Evolutionary conservation across 2,888 invertebrate genomes (phyloP), one percentile per base, ranked within the genome.

Genomic region (Morpho deidamia): DNA sequence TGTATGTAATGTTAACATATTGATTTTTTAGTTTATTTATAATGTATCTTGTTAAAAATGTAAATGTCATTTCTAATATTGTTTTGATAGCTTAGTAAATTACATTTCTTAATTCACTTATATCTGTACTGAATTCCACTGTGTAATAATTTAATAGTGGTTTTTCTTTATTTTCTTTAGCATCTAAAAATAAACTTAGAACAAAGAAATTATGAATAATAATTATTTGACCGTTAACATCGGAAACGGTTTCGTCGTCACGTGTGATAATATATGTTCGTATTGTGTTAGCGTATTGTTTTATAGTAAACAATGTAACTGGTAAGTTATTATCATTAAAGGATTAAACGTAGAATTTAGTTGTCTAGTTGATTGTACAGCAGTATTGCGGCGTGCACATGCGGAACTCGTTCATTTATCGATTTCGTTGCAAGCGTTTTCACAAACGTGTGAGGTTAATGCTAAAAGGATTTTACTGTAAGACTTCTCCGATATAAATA

Each of bases 401-500:
- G 35, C 45, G 41, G 9, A 11, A 38, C 34, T 39, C 39, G 44
- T 49, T 41, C 23, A 23, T 23, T 23, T 49, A 41, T 41, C 41
- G 48, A 49, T 49, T 41, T 49, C 41, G 33, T 35, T 43, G 37
- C 11, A 10, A 51, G 34, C 47, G 35, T 42, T 32, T 11, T 35
- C 44, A 44, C 48, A 41, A 14, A 7, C 48, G 51, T 46, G 40
- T 55, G 52, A 43, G 44, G 35, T 52, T 59, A 52, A 45, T 34
- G 44, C 56, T 77, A 81, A 81, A 70, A 70, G 80, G 81, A 82
- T 83, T 80, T 70, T 57, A 60, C 71, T 75, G 71, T 68, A 66
- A 62, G 81, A 80, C 72, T 84, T 84, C 82, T 58, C 58, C 70
- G 66, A 66, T 68, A 35, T 42, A 39, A 42, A 35, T 23, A 47